These are phyloP conservation scores for Rhaphigaster nebulosa DNA, from an alignment of 2,888 invertebrate species.

Conservation along the genomic window DNA sequence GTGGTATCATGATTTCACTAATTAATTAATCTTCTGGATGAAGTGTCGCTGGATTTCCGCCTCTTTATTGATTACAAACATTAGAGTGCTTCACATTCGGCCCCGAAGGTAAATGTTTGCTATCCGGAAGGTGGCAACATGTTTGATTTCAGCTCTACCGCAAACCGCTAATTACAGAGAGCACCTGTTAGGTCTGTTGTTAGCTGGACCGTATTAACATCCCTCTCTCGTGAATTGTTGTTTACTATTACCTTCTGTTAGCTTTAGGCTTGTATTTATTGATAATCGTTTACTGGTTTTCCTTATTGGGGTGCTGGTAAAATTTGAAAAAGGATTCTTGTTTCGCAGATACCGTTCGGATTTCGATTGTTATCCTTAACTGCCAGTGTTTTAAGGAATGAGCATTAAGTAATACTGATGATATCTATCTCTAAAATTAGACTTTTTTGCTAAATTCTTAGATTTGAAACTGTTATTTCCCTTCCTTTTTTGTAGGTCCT, in stretches of 20 bases:
- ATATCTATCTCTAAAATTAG: no score
- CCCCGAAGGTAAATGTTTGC: background rate
- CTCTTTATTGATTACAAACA: background rate
- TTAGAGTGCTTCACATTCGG: background rate
- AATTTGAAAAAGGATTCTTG: background rate
- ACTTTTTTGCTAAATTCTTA: no score
- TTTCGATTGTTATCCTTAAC: no score
- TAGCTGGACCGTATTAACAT: background rate
- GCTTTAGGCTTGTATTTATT: background rate
- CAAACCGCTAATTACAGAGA: background rate
- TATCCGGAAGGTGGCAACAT: background rate
- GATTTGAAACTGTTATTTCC: no score
- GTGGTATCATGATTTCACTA: background rate
- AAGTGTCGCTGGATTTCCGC: background rate
- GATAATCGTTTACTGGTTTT: background rate
- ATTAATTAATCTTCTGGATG: background rate
- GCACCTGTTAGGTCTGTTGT: background rate
- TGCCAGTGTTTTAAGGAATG: no score
- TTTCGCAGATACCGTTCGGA: no score
- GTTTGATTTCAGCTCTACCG: background rate
- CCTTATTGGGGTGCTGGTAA: background rate
- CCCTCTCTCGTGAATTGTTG: background rate
- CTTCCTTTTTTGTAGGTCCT: no score
- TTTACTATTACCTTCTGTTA: background rate
- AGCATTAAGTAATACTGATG: no score